These are phyloP conservation scores for Heliconius congener DNA, from an alignment of 1,140 invertebrate species.

Conservation along the genomic window DNA sequence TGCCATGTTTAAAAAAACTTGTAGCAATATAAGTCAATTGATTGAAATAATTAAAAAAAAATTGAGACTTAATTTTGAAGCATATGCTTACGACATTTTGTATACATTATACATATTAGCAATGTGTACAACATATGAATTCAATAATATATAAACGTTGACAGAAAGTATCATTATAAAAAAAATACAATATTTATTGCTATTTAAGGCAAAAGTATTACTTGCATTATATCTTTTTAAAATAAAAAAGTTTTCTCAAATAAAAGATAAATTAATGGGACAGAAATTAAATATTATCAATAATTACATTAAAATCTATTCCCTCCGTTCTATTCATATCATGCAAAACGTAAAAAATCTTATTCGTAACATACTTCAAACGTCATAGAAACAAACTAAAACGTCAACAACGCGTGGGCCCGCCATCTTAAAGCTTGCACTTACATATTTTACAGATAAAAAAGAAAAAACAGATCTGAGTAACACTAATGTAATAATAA, in stretches of 20 bases:
- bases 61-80: no score
- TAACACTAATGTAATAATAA: slow-evolving; percentile 32
- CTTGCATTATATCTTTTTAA: no score
- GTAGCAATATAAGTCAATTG: no score
- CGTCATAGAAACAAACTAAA: slow-evolving; percentile 46
- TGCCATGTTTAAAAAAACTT: no score
- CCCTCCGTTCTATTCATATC: background rate
- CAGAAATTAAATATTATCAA: no score
- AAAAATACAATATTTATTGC: background rate
- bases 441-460: slow-evolving; percentile 16
- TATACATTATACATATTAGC: no score
- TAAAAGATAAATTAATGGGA: background rate
- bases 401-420: slow-evolving; percentile 24
- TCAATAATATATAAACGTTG: no score
- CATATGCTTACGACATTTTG: no score
- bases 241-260: background rate
- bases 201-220: background rate
- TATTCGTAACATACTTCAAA: slow-evolving; percentile 41
- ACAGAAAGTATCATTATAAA: background rate
- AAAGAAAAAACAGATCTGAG: slow-evolving; percentile 36
- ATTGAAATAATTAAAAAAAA: no score
- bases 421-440: slow-evolving; percentile 22
- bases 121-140: background rate
- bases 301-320: no score
- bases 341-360: slow-evolving; percentile 7